A percentile compares a stretch with the other conserved stretches of the same genome.
Conservation (phyloP, 2,797 vertebrate species). For the Muscicapa comitata region DNA sequence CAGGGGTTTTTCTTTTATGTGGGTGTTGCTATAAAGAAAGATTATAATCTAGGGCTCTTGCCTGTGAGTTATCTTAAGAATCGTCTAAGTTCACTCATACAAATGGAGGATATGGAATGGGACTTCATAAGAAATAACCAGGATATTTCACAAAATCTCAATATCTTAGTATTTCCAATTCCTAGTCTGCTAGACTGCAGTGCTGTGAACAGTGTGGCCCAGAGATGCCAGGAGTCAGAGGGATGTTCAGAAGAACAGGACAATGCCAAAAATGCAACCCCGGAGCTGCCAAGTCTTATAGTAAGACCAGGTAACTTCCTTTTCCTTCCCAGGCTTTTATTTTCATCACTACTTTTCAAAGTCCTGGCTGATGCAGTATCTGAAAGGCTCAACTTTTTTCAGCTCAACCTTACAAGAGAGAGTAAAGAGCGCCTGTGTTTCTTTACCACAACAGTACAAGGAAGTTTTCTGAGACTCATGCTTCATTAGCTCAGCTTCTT, state of each 20-base stretch:
- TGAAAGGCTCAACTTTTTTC: not conserved
- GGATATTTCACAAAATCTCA: not conserved
- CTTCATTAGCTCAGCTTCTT: not conserved
- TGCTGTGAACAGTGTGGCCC: not conserved
- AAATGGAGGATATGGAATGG: not conserved
- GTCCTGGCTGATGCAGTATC: not conserved
- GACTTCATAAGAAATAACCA: not conserved
- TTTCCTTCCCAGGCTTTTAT: not conserved
- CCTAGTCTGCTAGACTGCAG: not conserved
- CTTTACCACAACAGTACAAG: not conserved
- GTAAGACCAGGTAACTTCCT: not conserved
- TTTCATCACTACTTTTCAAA: not conserved
- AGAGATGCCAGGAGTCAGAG: not conserved
- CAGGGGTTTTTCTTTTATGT: not conserved
- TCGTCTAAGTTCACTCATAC: not conserved
- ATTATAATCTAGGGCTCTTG: not conserved
- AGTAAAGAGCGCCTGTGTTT: not conserved
- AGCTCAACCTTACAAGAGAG: not conserved
- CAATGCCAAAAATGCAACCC: not conserved
- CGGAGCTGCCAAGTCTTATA: not conserved
- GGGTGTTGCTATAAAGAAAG: not conserved
- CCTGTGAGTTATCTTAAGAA: not conserved
- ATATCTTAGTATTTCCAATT: not conserved
- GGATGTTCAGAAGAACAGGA: not conserved
- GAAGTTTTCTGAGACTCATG: not conserved